These are phyloP conservation scores for Lucilia sericata DNA, from an alignment of 1,140 invertebrate species.

Conservation along the genomic window DNA sequence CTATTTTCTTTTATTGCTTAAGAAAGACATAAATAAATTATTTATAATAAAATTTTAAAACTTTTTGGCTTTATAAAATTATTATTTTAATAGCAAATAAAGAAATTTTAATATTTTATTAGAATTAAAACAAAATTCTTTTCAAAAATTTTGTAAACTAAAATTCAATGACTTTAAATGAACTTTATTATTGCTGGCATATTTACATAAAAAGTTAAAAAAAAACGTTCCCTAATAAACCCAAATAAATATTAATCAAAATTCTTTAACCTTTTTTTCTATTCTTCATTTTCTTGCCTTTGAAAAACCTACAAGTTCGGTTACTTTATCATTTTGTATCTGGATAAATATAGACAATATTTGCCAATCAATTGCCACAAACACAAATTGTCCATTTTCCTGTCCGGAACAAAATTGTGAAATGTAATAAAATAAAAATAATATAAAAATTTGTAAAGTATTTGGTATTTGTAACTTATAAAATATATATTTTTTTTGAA, in stretches of 20 bases:
- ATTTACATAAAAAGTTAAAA: no score
- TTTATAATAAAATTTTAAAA: background rate
- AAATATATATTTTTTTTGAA: background rate
- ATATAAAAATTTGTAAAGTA: background rate
- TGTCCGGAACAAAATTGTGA: slow-evolving; percentile 27
- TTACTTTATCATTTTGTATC: background rate
- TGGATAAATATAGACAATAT: slow-evolving; percentile 8
- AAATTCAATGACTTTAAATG: background rate
- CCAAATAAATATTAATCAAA: slow-evolving; percentile 18
- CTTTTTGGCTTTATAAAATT: background rate
- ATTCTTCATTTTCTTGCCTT: background rate
- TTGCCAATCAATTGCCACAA: slow-evolving; percentile 42
- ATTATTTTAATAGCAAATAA: no score
- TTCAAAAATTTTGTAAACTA: background rate
- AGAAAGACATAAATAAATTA: slow-evolving; percentile 28
- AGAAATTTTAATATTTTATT: no score
- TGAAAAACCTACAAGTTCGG: background rate
- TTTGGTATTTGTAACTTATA: background rate
- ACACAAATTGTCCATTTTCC: slow-evolving; percentile 43
- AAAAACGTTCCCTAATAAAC: background rate
- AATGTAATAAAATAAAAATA: slow-evolving; percentile 22
- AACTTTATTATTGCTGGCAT: background rate
- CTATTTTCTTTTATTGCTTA: slow-evolving; percentile 3
- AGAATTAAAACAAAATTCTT: background rate
- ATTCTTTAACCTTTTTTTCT: background rate